phyloP scores from a whole-genome alignment of 1,140 invertebrate genomes.

The Drosophila biarmipes region DNA sequence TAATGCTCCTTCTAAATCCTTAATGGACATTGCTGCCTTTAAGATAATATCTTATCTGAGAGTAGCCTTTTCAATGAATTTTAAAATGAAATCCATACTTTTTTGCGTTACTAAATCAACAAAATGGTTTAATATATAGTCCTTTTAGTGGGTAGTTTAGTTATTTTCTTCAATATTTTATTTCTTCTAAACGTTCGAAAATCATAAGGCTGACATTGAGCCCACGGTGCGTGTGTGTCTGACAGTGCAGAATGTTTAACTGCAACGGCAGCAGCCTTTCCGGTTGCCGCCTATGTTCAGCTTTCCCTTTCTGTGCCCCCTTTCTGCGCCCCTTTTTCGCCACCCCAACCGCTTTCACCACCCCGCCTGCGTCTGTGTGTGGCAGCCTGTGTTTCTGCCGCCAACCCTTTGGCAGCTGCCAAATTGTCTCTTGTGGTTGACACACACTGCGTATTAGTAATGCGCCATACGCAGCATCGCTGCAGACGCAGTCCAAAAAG shows the following conservation, averaged over 20 bases:
- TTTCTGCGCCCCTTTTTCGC: not conserved
- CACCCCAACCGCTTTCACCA: not conserved
- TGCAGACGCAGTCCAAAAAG: constrained; percentile 8
- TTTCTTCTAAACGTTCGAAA: no score
- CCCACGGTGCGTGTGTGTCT: constrained; percentile 19
- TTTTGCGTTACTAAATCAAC: no score
- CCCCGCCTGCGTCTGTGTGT: not conserved
- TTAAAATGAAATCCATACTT: no score
- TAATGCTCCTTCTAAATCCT: no score
- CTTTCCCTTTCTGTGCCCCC: not conserved
- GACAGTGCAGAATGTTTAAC: constrained; percentile 71
- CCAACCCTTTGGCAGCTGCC: constrained; percentile 78
- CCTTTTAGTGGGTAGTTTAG: no score
- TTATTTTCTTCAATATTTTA: no score
- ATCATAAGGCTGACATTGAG: no score
- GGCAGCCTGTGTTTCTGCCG: constrained; percentile 20
- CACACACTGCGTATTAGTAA: constrained; percentile 82
- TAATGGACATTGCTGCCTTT: no score
- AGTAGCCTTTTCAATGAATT: no score
- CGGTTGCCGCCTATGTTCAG: constrained; percentile 49
- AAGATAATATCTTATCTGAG: no score
- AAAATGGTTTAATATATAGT: no score
- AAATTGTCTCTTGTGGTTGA: constrained; percentile 83
- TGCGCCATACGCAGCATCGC: constrained; percentile 64
- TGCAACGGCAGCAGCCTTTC: constrained; percentile 70